Evolutionary conservation across 2,113 vertebrate genomes (phyloP).

Genomic region (Pterocles orientalis): DNA sequence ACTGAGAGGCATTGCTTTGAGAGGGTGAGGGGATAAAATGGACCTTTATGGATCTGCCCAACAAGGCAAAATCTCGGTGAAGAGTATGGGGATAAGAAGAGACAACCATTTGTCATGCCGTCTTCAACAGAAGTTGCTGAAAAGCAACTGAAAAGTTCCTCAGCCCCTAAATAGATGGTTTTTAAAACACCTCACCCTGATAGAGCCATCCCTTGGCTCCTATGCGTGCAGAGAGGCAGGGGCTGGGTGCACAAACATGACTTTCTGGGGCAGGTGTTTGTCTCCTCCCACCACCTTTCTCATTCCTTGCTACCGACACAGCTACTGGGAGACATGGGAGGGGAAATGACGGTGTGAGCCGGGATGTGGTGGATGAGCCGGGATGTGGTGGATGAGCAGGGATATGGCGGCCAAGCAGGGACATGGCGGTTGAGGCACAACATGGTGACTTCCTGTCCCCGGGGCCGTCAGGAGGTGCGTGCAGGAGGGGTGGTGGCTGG

Average conservation of each 20-base stretch:
- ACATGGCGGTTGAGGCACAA: not conserved
- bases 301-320: constrained; percentile 10
- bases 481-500: not conserved
- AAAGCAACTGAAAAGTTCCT: not conserved
- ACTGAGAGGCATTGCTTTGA: not conserved
- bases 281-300: not conserved
- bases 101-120: not conserved
- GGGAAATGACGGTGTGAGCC: not conserved
- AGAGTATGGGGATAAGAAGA: not conserved
- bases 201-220: not conserved
- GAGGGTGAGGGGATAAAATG: not conserved
- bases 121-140: not conserved
- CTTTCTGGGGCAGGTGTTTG: not conserved
- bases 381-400: not conserved
- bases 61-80: not conserved
- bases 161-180: not conserved
- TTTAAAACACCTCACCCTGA: not conserved
- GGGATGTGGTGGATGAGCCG: not conserved
- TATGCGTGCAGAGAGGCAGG: fast-evolving
- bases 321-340: not conserved
- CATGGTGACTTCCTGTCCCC: not conserved
- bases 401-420: not conserved
- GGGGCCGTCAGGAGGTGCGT: not conserved
- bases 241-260: fast-evolving
- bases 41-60: not conserved